Base-by-base conservation (phyloP, 2,797 vertebrate species). In the Microtus obscurus region DNA sequence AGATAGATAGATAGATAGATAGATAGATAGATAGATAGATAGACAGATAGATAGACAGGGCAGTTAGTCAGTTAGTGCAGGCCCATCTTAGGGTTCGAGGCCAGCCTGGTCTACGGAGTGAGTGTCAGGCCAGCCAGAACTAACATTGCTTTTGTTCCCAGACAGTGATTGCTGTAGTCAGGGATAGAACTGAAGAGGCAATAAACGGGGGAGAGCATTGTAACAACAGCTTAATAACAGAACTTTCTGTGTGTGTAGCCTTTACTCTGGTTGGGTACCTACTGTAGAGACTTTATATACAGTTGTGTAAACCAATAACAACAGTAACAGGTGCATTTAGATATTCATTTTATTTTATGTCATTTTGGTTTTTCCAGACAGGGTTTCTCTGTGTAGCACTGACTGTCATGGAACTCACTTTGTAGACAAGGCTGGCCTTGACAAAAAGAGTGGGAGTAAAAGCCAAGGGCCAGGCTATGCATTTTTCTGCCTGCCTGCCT, bases 1-100 rank as follows among this genome's bases (percentile, higher is more conserved):
- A 25, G 59, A 25, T 1, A 61, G 59, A 67, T 0, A 67, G 29
- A 67, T 6, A 34, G 25, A 63, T 4, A 63, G 61, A 67, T 2
- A 17, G 31, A 67, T 7, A 67, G 31, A 69, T 0, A 25, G 59
- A 25, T 0, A 25, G 59, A 25, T 0, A 25, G 59, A 25, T 0
- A 61, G 59, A 69, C 0, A 69, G 31, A 69, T 0, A n/a, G 27
- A 65, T 0, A 31, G 63, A 69, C 1, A 9, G 34, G 4, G 56
- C 8, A 71, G 34, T 37, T n/a, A n/a, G 34, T 65, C 8, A 71
- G 34, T 37, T n/a, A n/a, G 34, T 65, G 1, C 43, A 14, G 37
- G 27, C 8, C 0, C 8, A 40, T 63, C 13, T 81, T 13, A 43
- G 56, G 6, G 43, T 48, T 34, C 6, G 0, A 34, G 29, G 5